A percentile compares a stretch with the other conserved stretches of the same genome.
Conservation (phyloP, 2,888 invertebrate species). For the Pyrochroa serraticornis region DNA sequence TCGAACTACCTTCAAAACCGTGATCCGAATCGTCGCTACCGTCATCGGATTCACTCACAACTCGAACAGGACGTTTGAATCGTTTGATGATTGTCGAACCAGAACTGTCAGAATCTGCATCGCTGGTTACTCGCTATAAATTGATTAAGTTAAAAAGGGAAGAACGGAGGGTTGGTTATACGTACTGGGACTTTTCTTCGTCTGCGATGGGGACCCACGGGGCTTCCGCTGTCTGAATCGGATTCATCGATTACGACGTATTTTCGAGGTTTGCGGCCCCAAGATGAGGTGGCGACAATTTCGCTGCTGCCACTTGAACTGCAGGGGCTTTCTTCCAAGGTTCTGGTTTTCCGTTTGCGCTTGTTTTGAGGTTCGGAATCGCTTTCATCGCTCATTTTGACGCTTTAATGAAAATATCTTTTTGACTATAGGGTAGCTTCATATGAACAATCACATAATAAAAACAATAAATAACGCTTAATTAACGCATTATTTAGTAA, state of each 20-base stretch:
- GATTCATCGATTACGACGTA: conserved; percentile 39
- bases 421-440: no score
- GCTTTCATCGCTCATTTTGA: conserved; percentile 50
- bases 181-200: conserved; percentile 40
- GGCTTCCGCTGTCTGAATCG: conserved; percentile 36
- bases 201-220: conserved; percentile 31
- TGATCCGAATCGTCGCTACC: conserved; percentile 31
- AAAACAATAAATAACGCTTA: no score
- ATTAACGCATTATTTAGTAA: no score
- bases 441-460: no score
- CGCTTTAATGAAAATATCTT: not conserved
- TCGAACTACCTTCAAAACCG: conserved; percentile 33
- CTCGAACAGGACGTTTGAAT: conserved; percentile 32
- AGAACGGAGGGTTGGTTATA: conserved; percentile 2
- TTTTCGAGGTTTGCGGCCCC: conserved; percentile 22
- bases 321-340: conserved; percentile 40
- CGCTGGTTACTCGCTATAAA: conserved; percentile 64
- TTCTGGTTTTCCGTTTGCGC: conserved; percentile 44
- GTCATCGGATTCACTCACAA: conserved; percentile 39
- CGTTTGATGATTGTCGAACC: conserved; percentile 39
- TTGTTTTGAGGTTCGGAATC: conserved; percentile 44
- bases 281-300: conserved; percentile 4
- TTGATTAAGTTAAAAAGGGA: conserved; percentile 8
- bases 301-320: conserved; percentile 20
- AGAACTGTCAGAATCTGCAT: conserved; percentile 56